Percentiles rank a stretch among this genome's conserved stretches.
phyloP scores from a whole-genome alignment of 2,113 vertebrate species.

The Heterotilapia buettikoferi region DNA sequence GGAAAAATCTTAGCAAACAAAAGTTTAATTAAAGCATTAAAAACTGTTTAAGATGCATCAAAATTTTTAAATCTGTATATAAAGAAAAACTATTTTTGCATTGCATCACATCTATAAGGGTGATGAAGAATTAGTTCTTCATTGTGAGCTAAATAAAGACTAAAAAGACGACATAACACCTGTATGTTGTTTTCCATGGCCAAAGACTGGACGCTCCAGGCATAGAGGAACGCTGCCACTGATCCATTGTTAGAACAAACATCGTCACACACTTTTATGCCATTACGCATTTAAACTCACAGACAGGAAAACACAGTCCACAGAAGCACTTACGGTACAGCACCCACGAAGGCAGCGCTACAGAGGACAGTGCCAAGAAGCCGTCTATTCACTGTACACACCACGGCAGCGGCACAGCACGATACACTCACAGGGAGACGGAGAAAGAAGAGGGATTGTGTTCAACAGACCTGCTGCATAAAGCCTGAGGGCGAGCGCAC shows the following conservation, averaged over 20 bases:
- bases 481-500: constrained; percentile 81
- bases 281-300: not conserved
- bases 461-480: constrained; percentile 75
- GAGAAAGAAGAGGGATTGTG: constrained; percentile 26
- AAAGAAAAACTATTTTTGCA: not conserved
- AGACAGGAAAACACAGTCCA: constrained; percentile 27
- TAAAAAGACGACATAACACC: not conserved
- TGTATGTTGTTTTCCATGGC: not conserved
- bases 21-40: not conserved
- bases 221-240: not conserved
- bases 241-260: not conserved
- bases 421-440: constrained; percentile 50
- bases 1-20: not conserved
- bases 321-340: constrained; percentile 57
- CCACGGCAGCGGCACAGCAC: constrained; percentile 57
- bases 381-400: constrained; percentile 53
- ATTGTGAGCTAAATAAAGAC: not conserved
- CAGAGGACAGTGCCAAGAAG: constrained; percentile 57
- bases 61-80: not conserved
- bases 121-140: not conserved
- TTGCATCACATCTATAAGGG: not conserved
- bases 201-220: not conserved
- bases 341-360: constrained; percentile 47
- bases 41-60: not conserved
- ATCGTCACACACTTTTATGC: not conserved